phyloP scores from a whole-genome alignment of 2,113 vertebrate species.

The Oncorhynchus masou region DNA sequence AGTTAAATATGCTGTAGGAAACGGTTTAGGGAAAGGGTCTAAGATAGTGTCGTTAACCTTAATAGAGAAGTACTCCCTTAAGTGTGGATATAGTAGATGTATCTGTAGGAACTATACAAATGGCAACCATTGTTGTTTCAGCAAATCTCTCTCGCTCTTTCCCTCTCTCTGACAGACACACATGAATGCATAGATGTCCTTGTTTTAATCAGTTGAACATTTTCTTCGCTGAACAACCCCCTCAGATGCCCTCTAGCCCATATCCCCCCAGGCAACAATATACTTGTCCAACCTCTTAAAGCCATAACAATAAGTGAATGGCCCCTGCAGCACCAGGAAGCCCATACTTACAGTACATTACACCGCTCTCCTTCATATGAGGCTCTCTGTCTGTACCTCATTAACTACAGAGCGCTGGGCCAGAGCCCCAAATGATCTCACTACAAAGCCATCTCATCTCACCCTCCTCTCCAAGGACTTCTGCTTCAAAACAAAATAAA shows the following conservation, averaged over 20 bases:
- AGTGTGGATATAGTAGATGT: too few species aligned
- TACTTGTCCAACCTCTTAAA: background rate
- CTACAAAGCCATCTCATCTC: background rate
- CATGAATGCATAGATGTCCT: background rate
- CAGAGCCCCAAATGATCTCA: constrained; percentile 4
- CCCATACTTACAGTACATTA: background rate
- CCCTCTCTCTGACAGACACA: too few species aligned
- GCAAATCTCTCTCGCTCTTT: too few species aligned
- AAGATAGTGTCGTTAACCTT: background rate
- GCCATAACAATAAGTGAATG: background rate
- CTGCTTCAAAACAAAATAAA: background rate
- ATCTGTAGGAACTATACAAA: too few species aligned
- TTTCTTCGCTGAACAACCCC: background rate
- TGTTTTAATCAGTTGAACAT: background rate
- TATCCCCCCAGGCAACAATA: background rate
- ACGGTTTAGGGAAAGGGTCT: background rate
- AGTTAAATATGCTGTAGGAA: background rate
- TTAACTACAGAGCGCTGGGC: background rate
- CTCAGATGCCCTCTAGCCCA: background rate
- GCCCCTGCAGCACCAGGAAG: background rate
- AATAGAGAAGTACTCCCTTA: too few species aligned
- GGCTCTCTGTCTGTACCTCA: background rate
- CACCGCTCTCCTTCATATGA: background rate
- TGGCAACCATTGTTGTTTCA: too few species aligned
- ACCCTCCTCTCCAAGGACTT: background rate